Conservation (phyloP, 2,888 invertebrate genomes). For the Dryadula phaetusa region DNA sequence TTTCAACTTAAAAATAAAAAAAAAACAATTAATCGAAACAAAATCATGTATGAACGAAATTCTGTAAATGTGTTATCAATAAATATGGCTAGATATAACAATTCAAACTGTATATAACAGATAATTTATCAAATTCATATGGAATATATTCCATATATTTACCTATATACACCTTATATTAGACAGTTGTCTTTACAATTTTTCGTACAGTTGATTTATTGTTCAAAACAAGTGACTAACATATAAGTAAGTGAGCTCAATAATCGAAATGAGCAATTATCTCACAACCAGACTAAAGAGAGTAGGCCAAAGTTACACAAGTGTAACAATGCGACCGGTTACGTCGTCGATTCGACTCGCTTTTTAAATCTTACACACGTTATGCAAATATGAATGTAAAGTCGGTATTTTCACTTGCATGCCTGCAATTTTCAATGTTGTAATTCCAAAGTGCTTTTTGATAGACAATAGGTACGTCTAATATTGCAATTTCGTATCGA, state of each 20-base stretch:
- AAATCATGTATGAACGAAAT: too few species aligned
- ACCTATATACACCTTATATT: too few species aligned
- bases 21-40: too few species aligned
- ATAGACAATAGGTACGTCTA: conserved; percentile 2
- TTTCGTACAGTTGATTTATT: too few species aligned
- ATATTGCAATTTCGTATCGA: background rate
- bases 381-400: conserved; percentile 49
- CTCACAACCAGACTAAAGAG: conserved; percentile 37
- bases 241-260: background rate
- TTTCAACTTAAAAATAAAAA: too few species aligned
- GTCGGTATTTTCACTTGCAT: conserved; percentile 25
- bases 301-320: conserved; percentile 44
- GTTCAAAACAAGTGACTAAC: background rate
- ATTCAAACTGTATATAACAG: too few species aligned
- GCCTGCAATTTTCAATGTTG: conserved; percentile 26
- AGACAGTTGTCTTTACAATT: too few species aligned
- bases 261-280: conserved; percentile 33
- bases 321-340: conserved; percentile 50
- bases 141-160: too few species aligned
- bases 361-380: conserved; percentile 53
- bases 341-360: conserved; percentile 57
- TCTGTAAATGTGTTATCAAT: too few species aligned
- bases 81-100: too few species aligned
- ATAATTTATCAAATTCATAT: too few species aligned
- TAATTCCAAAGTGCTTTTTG: conserved; percentile 13